Percentiles rank a stretch among this genome's conserved stretches.
Evolutionary conservation across 2,888 invertebrate species (phyloP).

Genomic region (Bimastos eiseni): DNA sequence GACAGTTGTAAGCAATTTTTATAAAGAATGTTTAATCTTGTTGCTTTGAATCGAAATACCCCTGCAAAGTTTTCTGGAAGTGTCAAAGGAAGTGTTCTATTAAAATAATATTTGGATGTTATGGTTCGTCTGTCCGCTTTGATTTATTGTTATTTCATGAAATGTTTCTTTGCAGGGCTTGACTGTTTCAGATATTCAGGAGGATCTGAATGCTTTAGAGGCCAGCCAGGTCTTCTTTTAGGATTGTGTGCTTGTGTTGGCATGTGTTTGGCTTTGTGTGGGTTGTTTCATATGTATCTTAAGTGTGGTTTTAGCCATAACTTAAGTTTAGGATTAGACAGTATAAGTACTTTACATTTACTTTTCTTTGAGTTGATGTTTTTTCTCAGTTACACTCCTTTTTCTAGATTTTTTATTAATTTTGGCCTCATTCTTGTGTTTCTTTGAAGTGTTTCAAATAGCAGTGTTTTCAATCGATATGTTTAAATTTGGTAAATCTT

Average conservation of each 20-base stretch:
- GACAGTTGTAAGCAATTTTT: background rate
- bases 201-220: constrained; percentile 15
- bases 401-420: background rate
- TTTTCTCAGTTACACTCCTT: background rate
- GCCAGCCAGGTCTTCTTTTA: constrained; percentile 15
- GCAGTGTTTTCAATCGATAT: background rate
- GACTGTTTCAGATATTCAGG: constrained; percentile 27
- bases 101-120: background rate
- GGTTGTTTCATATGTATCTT: background rate
- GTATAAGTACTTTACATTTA: too few species aligned
- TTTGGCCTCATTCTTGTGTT: background rate
- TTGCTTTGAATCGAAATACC: background rate
- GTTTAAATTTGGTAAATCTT: background rate
- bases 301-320: background rate
- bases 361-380: background rate
- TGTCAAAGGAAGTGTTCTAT: background rate
- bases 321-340: too few species aligned
- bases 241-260: background rate
- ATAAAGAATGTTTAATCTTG: background rate
- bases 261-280: constrained; percentile 10
- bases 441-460: background rate
- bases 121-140: background rate
- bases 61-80: background rate
- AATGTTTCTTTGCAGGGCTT: constrained; percentile 17
- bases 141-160: background rate